Percentiles rank a stretch among this genome's conserved stretches.
Conservation (phyloP, 1,140 invertebrate species). For the Philaenus spumarius region DNA sequence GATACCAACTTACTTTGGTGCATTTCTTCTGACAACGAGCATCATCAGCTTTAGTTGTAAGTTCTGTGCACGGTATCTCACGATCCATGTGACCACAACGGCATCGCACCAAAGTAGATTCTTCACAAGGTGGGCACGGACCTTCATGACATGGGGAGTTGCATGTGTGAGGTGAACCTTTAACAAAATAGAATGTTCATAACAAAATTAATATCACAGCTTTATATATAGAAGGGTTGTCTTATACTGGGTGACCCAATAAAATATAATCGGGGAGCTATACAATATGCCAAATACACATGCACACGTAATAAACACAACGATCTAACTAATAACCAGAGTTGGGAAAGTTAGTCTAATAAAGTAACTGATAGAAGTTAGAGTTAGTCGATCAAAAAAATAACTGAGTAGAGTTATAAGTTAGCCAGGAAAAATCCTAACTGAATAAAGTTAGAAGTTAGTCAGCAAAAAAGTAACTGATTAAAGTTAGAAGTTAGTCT, state of each 20-base stretch:
- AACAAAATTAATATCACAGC: too few species aligned
- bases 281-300: slow-evolving; percentile 13
- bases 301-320: too few species aligned
- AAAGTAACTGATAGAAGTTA: too few species aligned
- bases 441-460: too few species aligned
- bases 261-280: not conserved
- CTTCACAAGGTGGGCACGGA: slow-evolving; percentile 73
- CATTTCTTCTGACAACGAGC: slow-evolving; percentile 81
- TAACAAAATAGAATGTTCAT: slow-evolving; percentile 19
- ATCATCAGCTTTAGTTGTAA: slow-evolving; percentile 61
- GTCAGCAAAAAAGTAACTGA: too few species aligned
- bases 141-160: slow-evolving; percentile 68
- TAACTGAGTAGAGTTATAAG: too few species aligned
- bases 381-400: too few species aligned
- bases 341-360: too few species aligned
- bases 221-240: too few species aligned
- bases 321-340: too few species aligned
- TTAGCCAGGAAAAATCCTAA: too few species aligned
- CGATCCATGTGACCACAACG: slow-evolving; percentile 85
- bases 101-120: slow-evolving; percentile 71
- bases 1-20: slow-evolving; percentile 65
- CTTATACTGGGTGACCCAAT: not conserved
- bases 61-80: slow-evolving; percentile 69
- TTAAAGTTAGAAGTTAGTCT: too few species aligned
- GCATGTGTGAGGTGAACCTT: slow-evolving; percentile 65